Base-by-base conservation (phyloP, 2,888 invertebrate genomes). In the Pecten maximus region DNA sequence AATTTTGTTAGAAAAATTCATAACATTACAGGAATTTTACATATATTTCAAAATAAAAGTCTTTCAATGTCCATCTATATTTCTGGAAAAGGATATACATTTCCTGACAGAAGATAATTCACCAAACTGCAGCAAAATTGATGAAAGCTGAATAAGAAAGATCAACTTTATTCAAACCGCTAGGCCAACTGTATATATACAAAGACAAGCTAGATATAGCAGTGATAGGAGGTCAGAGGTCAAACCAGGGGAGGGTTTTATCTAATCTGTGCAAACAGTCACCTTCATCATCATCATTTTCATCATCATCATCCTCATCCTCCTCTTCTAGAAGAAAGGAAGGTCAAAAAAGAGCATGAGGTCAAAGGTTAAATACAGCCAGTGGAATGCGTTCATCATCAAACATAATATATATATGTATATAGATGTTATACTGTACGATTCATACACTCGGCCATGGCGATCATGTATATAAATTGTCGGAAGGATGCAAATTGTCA, bases 281-380 rank as follows among this genome's bases (percentile, higher is more conserved):
- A 74, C 74, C 74, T 74, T 74, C 74, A 74, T 74, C 74, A 74
- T 74, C 74, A 74, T 74, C 74, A 74, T 74, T 35, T 35, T 74
- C 15, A 12, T 74, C 74, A 28, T 74, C 74, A 74, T 74, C 74
- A 74, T 74, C 74, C 74, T 74, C 74, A 74, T 74, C 74, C 74
- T 74, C 74, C 74, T 74, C 74, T 74, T 74, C 74, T 74, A 74
- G 74, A 74, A 74, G 74, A 74, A 74, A 74, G 74, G 28, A 74
- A 74, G 28, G 74, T 74, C 74, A 74, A 74, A 74, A 74, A 28
- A 74, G 74, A 74, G 74, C 28, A 74, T 35, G 74, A 74, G 74
- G 74, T 74, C 74, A 74, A 35, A 74, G 74, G 74, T 74, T 74
- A 74, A 60, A 28, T 74, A 16, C 8, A 74, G 23, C 19, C 3